Evolutionary conservation across 2,113 vertebrate genomes (phyloP), one percentile per base, ranked within the genome.

Genomic region (Chamaea fasciata): DNA sequence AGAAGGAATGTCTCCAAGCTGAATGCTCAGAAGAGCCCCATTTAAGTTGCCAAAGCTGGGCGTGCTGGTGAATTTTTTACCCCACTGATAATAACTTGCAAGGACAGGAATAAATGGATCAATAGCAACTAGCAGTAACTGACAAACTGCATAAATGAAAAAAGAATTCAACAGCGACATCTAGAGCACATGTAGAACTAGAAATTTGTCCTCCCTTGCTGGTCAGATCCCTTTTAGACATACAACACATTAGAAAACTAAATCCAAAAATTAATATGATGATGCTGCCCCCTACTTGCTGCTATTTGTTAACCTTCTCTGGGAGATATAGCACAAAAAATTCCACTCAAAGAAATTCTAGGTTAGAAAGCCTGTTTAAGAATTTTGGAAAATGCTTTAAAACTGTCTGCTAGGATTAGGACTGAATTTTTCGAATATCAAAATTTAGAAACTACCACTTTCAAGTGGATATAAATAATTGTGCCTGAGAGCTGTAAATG

Each of bases 131-230:
- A 82, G 44, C 63, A 41, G 6, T 52, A 63, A 59, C 57, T 88
- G 59, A 50, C n/a, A 56, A 89, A 56, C 59, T 21, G 16, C 31
- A 59, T 6, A 68, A 46, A 62, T 27, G 23, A 57, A 87, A 60
- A 52, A 87, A 62, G 31, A 81, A 92, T 74, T 81, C 82, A 96
- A 88, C 47, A 94, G 91, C 93, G 97, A 95, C 97, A 97, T 77
- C 97, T 97, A 92, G 60, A 89, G 98, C 68, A 19, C 20, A n/a
- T 68, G 47, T 6, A 24, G 30, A 77, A 57, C 24, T 52, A 83
- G 46, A 67, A 56, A 33, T 63, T 56, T 53, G 13, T 76, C 20
- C 16, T 56, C 16, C 10, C 10, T 27, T n/a, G 27, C 23, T 67
- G 28, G 30, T 57, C 52, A 63, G 80, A 35, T 7, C 8, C 10